phyloP scores from a whole-genome alignment of 2,113 vertebrate genomes.

The Tragelaphus scriptus region DNA sequence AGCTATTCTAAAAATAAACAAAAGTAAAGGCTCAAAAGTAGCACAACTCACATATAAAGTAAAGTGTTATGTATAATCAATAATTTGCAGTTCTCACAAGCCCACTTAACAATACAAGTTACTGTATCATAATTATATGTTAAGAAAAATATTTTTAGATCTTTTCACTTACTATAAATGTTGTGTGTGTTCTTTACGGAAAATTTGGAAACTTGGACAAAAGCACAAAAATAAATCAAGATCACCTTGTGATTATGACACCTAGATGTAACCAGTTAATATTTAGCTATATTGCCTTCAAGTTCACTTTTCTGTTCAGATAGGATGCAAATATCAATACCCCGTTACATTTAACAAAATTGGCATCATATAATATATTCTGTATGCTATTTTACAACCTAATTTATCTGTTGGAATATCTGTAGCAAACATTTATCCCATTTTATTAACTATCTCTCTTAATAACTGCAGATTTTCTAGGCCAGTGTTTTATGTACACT shows the following conservation, averaged over 20 bases:
- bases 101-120: constrained; percentile 11
- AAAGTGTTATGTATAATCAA: background rate
- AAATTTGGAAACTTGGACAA: constrained; percentile 10
- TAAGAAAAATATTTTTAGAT: constrained; percentile 42
- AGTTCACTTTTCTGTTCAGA: background rate
- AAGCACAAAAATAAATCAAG: constrained; percentile 6
- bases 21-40: background rate
- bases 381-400: background rate
- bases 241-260: background rate
- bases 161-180: constrained; percentile 27
- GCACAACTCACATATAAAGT: background rate
- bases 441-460: constrained; percentile 8
- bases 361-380: background rate
- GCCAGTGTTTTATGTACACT: background rate
- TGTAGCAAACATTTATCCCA: background rate
- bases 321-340: background rate
- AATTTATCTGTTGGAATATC: constrained; percentile 2
- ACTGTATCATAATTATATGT: constrained; percentile 20
- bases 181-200: background rate
- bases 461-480: background rate
- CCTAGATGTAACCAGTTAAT: background rate
- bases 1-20: constrained; percentile 54
- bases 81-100: constrained; percentile 45
- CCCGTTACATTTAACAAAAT: background rate
- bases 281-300: background rate